Percentiles rank a stretch among this genome's conserved stretches.
phyloP scores from a whole-genome alignment of 2,888 invertebrate genomes.

The Sesamia inferens region DNA sequence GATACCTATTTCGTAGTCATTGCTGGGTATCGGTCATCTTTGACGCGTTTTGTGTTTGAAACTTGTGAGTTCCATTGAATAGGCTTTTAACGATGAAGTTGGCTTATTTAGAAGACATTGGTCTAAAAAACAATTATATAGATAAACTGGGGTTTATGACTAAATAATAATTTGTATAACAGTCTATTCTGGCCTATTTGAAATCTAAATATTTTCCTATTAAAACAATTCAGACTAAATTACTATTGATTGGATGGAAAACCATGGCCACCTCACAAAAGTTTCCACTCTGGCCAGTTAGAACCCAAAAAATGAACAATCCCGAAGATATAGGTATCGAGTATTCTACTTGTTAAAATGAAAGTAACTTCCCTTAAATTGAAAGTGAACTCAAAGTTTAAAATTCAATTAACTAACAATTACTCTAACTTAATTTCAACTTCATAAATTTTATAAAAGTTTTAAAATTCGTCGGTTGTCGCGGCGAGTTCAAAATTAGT shows the following conservation, averaged over 20 bases:
- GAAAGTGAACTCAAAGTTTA: slow-evolving; percentile 63
- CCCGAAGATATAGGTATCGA: slow-evolving; percentile 26
- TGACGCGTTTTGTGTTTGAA: slow-evolving; percentile 50
- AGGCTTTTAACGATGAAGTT: slow-evolving; percentile 11
- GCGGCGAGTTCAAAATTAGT: slow-evolving; percentile 48
- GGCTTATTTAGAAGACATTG: background rate
- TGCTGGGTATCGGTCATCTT: slow-evolving; percentile 58
- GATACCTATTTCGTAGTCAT: slow-evolving; percentile 46
- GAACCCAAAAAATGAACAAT: slow-evolving; percentile 15
- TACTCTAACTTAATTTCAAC: slow-evolving; percentile 61
- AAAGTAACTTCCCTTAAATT: slow-evolving; percentile 58
- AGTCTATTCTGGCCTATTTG: background rate
- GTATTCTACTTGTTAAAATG: slow-evolving; percentile 41
- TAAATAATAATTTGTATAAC: no score
- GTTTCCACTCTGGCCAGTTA: background rate
- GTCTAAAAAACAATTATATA: background rate
- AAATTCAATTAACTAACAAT: slow-evolving; percentile 67
- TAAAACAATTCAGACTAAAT: background rate
- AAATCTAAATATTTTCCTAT: background rate
- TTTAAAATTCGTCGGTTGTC: slow-evolving; percentile 57
- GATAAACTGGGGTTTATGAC: background rate
- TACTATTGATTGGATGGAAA: background rate
- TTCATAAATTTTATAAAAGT: slow-evolving; percentile 61
- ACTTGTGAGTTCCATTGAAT: slow-evolving; percentile 25
- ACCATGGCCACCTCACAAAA: background rate